A percentile compares a stretch with the other conserved stretches of the same genome.
Conservation (phyloP, 2,888 invertebrate species). For the Stenichneumon culpator region DNA sequence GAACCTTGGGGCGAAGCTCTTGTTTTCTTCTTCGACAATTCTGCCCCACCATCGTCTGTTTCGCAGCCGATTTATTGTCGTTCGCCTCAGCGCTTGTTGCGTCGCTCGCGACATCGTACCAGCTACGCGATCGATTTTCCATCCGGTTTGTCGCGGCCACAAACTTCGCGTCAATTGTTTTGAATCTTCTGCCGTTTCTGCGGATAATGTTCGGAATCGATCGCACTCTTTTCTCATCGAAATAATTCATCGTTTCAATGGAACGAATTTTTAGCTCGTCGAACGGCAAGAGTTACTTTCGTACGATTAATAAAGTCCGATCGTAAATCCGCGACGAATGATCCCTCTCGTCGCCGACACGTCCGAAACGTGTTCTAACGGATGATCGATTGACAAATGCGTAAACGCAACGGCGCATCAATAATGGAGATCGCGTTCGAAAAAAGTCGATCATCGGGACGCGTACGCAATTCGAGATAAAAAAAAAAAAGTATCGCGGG, state of each 20-base stretch:
- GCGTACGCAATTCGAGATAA: not conserved
- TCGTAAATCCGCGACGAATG: not conserved
- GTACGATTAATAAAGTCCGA: not conserved
- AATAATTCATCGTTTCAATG: not conserved
- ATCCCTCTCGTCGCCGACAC: not conserved
- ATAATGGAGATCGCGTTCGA: conserved; percentile 7
- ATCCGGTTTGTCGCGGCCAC: not conserved
- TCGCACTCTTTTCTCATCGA: not conserved
- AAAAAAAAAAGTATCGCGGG: conserved; percentile 4
- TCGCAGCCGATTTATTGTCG: not conserved
- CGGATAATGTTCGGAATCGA: not conserved
- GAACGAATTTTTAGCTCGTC: not conserved
- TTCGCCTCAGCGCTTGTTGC: not conserved
- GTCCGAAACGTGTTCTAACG: not conserved
- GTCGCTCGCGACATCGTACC: not conserved
- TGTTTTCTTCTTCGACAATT: not conserved
- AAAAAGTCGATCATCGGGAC: not conserved
- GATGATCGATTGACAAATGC: not conserved
- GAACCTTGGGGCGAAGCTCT: not conserved
- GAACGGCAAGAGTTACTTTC: not conserved
- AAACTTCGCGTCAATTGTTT: not conserved
- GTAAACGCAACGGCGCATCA: not conserved
- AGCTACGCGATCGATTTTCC: not conserved
- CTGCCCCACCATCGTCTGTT: not conserved
- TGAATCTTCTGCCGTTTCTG: not conserved